These are phyloP conservation scores for Dascillus cervinus DNA, from an alignment of 2,888 invertebrate genomes.

Conservation along the genomic window DNA sequence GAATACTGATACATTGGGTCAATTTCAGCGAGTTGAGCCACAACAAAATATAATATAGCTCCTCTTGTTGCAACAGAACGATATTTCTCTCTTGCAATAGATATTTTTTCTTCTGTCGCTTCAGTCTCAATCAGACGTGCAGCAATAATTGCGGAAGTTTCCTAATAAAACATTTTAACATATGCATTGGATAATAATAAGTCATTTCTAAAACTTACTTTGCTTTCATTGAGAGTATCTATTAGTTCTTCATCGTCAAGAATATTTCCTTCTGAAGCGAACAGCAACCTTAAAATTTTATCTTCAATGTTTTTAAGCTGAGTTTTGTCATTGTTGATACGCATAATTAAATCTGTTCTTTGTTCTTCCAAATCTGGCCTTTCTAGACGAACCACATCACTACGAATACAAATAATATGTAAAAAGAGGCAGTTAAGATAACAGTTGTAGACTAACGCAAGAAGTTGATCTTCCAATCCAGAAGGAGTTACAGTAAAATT, in stretches of 20 bases:
- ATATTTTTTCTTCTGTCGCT: conserved; percentile 79
- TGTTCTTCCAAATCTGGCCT: conserved; percentile 78
- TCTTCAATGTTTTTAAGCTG: conserved; percentile 82
- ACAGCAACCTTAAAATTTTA: conserved; percentile 76
- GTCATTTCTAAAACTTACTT: conserved; percentile 42
- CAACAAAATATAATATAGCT: conserved; percentile 84
- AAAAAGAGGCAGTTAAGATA: background rate
- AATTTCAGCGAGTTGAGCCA: conserved; percentile 79
- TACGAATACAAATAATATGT: no score
- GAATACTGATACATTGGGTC: conserved; percentile 97
- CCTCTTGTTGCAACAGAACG: conserved; percentile 80
- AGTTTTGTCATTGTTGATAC: conserved; percentile 79
- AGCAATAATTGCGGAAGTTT: conserved; percentile 84
- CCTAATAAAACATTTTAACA: conserved; percentile 41
- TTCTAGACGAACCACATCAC: conserved; percentile 85
- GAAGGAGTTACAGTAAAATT: conserved; percentile 88
- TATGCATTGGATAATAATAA: background rate
- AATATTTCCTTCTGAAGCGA: conserved; percentile 80
- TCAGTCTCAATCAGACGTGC: conserved; percentile 81
- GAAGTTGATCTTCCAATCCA: conserved; percentile 84
- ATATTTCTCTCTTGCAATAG: conserved; percentile 79
- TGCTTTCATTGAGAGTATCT: conserved; percentile 82
- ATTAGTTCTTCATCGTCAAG: conserved; percentile 90
- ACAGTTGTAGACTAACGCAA: conserved; percentile 62
- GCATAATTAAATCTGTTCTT: conserved; percentile 73